phyloP scores from a whole-genome alignment of 1,140 invertebrate genomes.

The Schmidtea mediterranea region DNA sequence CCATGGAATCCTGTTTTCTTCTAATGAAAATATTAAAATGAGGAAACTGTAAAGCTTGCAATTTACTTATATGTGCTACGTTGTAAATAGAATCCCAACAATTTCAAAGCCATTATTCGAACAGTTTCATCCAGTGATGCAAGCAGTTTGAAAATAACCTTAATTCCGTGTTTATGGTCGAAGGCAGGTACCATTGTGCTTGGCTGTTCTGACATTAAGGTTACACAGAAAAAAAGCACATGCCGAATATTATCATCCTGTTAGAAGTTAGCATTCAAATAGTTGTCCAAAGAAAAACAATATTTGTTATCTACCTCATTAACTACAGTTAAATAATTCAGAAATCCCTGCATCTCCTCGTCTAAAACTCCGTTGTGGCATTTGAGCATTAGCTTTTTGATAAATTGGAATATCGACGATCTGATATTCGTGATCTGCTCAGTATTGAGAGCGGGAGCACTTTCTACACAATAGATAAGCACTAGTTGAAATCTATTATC shows the following conservation, averaged over 20 bases:
- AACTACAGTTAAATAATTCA: conserved; percentile 87
- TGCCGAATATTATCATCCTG: conserved; percentile 94
- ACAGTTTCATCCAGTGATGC: conserved; percentile 78
- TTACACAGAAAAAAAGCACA: conserved; percentile 79
- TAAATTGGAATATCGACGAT: conserved; percentile 70
- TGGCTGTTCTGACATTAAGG: conserved; percentile 84
- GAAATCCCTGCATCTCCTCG: conserved; percentile 83
- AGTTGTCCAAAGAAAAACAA: too few species aligned
- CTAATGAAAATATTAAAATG: conserved; percentile 5
- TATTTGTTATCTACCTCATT: conserved; percentile 50
- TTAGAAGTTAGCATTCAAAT: conserved; percentile 11
- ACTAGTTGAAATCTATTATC: too few species aligned
- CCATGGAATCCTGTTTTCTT: conserved; percentile 51
- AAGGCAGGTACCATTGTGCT: conserved; percentile 93
- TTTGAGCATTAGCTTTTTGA: conserved; percentile 83
- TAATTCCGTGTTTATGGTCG: conserved; percentile 75
- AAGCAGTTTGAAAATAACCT: conserved; percentile 80
- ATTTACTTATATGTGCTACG: conserved; percentile 71
- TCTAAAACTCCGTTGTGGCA: conserved; percentile 72
- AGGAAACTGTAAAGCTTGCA: conserved; percentile 17
- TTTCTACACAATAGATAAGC: background rate
- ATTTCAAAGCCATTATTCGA: conserved; percentile 68
- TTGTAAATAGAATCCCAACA: conserved; percentile 72
- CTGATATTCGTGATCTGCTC: conserved; percentile 30
- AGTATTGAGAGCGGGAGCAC: background rate